Conservation (phyloP, 2,888 invertebrate genomes). For the Petrolisthes manimaculis region DNA sequence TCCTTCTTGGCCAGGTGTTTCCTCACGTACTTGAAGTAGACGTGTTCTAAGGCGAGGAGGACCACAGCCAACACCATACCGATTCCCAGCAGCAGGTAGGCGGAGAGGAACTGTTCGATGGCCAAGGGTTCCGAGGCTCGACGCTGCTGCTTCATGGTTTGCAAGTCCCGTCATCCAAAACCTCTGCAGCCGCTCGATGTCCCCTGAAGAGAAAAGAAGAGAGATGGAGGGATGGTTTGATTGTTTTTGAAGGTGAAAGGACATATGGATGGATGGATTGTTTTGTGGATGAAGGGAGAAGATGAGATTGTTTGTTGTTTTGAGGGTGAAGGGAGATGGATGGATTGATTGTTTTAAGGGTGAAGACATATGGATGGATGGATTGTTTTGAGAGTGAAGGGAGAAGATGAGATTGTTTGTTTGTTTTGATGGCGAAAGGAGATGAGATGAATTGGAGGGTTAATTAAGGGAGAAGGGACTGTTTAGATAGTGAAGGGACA, state of each 20-base stretch:
- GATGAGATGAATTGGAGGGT: background rate
- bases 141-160: constrained; percentile 87
- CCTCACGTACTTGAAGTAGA: constrained; percentile 94
- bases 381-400: background rate
- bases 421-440: background rate
- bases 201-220: constrained; percentile 74
- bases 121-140: constrained; percentile 91
- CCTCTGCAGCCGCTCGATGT: constrained; percentile 89
- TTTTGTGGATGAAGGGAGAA: background rate
- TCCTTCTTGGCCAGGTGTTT: constrained; percentile 89
- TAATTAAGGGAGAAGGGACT: background rate
- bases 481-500: background rate
- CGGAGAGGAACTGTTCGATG: constrained; percentile 95
- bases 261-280: background rate
- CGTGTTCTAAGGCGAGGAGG: constrained; percentile 88
- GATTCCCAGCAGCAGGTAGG: constrained; percentile 93
- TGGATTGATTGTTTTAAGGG: background rate
- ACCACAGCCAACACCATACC: constrained; percentile 92
- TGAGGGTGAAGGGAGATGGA: background rate
- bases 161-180: constrained; percentile 97
- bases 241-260: background rate
- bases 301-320: background rate
- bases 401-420: background rate
- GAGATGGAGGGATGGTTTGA: background rate
- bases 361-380: background rate